Conservation (phyloP, 2,888 invertebrate species). For the Diploptera punctata region DNA sequence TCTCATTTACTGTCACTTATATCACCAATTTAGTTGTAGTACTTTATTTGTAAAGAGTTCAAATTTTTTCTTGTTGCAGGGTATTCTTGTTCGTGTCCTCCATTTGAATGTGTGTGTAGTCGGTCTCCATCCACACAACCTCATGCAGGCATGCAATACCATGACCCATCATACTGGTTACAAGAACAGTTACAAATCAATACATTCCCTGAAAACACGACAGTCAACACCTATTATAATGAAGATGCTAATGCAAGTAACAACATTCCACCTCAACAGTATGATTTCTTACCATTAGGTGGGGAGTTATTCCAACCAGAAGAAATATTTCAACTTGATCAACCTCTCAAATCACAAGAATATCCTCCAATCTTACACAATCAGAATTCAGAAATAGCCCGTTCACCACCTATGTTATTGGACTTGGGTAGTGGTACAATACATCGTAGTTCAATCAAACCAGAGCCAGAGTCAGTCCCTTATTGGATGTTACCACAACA, state of each 20-base stretch:
- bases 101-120: conserved; percentile 75
- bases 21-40: too few relatives aligned
- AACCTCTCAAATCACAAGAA: conserved; percentile 60
- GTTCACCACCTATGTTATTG: conserved; percentile 73
- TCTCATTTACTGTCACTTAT: too few relatives aligned
- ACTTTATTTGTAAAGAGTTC: too few relatives aligned
- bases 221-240: conserved; percentile 53
- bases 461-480: conserved; percentile 31
- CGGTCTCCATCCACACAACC: conserved; percentile 43
- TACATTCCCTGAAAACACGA: conserved; percentile 39
- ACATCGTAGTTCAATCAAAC: conserved; percentile 49
- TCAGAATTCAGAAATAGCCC: conserved; percentile 52
- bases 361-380: conserved; percentile 55
- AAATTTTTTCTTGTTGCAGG: conserved; percentile 55
- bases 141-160: conserved; percentile 28
- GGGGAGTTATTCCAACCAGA: conserved; percentile 77
- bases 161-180: conserved; percentile 33
- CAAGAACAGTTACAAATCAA: conserved; percentile 31
- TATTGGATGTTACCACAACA: conserved; percentile 34
- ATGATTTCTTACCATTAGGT: conserved; percentile 64
- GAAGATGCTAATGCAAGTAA: conserved; percentile 50
- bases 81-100: conserved; percentile 73
- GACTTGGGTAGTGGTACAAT: conserved; percentile 77
- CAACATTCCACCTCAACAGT: conserved; percentile 41
- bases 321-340: conserved; percentile 78